These are phyloP conservation scores for Protodeltote pygarga DNA, from an alignment of 2,888 invertebrate species.

Conservation along the genomic window DNA sequence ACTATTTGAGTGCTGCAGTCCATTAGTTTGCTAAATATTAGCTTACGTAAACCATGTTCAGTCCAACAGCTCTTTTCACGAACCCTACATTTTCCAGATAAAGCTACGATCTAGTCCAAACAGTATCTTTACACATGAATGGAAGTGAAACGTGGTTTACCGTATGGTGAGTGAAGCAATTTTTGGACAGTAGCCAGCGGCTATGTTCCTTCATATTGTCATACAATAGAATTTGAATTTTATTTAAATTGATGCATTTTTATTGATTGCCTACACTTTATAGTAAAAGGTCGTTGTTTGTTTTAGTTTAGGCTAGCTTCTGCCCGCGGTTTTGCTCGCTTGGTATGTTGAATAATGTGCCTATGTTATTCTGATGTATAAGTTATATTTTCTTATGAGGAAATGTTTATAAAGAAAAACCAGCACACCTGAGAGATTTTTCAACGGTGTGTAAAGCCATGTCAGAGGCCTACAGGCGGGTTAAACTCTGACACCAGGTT, in stretches of 20 bases:
- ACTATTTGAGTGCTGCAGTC: too few relatives aligned
- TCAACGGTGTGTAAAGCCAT: too few relatives aligned
- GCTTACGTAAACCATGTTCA: constrained; percentile 16
- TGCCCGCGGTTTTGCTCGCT: too few relatives aligned
- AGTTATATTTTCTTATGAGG: too few relatives aligned
- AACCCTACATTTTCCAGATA: constrained; percentile 41
- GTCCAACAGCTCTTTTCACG: constrained; percentile 36
- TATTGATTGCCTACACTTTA: constrained; percentile 14
- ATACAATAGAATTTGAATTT: constrained; percentile 40
- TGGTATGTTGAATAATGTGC: too few relatives aligned
- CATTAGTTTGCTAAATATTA: constrained; percentile 14
- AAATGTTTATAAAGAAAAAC: too few relatives aligned
- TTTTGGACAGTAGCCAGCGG: constrained; percentile 62
- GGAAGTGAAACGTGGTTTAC: constrained; percentile 57
- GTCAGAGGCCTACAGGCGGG: too few relatives aligned
- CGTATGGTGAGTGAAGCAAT: constrained; percentile 57
- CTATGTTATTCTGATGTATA: too few relatives aligned
- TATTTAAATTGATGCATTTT: constrained; percentile 27
- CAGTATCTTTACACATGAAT: constrained; percentile 63
- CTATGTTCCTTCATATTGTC: constrained; percentile 42
- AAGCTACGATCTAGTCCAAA: constrained; percentile 48
- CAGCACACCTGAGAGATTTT: too few relatives aligned
- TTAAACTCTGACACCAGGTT: too few relatives aligned
- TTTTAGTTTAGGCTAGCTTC: too few relatives aligned
- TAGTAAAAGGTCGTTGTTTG: neutral